Evolutionary conservation across 2,888 invertebrate genomes (phyloP).

Genomic region (Tethea ocularis): DNA sequence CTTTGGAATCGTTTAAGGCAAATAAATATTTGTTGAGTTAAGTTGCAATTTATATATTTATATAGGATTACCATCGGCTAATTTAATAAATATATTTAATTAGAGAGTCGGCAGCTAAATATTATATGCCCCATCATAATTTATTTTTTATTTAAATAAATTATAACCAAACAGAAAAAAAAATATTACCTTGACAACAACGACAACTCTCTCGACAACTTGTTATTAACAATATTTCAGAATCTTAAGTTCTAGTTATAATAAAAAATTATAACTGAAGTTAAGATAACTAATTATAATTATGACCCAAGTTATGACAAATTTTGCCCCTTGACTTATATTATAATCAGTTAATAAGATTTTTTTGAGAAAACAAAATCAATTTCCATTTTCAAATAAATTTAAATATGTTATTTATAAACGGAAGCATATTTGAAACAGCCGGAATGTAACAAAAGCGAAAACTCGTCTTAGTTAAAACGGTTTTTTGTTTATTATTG

Average conservation of each 20-base stretch:
- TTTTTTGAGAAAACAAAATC: not conserved
- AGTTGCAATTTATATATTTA: not conserved
- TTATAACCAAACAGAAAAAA: no score
- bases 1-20: not conserved
- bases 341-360: no score
- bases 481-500: not conserved
- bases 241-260: no score
- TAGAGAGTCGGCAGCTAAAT: not conserved
- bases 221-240: no score
- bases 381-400: not conserved
- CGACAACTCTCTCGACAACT: no score
- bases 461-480: not conserved
- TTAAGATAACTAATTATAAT: no score
- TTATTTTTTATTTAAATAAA: no score
- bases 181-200: no score
- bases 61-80: not conserved
- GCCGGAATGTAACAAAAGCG: not conserved
- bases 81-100: not conserved
- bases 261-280: no score
- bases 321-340: no score
- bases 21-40: conserved; percentile 1
- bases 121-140: no score
- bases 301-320: no score
- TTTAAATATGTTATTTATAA: not conserved
- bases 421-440: not conserved